Percentiles rank a stretch among this genome's conserved stretches.
These are phyloP conservation scores for Margarornis squamiger DNA, from an alignment of 2,797 vertebrate species.

Conservation along the genomic window DNA sequence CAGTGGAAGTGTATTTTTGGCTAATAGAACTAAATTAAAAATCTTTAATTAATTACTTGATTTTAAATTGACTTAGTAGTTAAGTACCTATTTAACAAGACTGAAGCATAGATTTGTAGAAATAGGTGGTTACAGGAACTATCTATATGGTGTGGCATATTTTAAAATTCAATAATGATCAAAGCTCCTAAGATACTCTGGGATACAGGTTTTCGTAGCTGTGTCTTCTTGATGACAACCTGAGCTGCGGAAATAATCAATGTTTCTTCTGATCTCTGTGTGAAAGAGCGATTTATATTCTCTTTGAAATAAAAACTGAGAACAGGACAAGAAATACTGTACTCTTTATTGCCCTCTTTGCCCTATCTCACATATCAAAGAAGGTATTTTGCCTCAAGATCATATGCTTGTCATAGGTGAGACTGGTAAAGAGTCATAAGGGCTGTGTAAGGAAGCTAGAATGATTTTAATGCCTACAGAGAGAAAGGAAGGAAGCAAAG, in stretches of 20 bases:
- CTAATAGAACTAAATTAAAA: not conserved
- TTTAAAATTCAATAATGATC: not conserved
- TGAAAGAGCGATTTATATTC: conserved; percentile 21
- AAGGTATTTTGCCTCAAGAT: conserved; percentile 12
- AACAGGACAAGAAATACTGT: not conserved
- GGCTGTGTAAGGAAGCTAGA: not conserved
- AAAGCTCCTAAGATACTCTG: not conserved
- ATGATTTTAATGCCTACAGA: not conserved
- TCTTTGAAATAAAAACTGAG: conserved; percentile 31
- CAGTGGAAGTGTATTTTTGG: not conserved
- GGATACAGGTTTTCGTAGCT: not conserved
- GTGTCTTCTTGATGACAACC: not conserved
- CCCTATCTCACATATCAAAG: conserved; percentile 13
- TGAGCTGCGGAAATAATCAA: conserved; percentile 36
- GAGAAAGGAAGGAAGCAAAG: not conserved
- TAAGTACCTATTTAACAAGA: not conserved
- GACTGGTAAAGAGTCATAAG: not conserved
- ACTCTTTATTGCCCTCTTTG: conserved; percentile 30
- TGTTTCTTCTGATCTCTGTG: conserved; percentile 14
- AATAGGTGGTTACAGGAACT: not conserved
- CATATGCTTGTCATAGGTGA: not conserved
- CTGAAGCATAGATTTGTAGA: not conserved
- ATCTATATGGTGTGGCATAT: not conserved
- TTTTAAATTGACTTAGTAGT: not conserved
- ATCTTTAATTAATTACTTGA: not conserved